Evolutionary conservation across 2,113 vertebrate species (phyloP).

Genomic region (Nanger granti): DNA sequence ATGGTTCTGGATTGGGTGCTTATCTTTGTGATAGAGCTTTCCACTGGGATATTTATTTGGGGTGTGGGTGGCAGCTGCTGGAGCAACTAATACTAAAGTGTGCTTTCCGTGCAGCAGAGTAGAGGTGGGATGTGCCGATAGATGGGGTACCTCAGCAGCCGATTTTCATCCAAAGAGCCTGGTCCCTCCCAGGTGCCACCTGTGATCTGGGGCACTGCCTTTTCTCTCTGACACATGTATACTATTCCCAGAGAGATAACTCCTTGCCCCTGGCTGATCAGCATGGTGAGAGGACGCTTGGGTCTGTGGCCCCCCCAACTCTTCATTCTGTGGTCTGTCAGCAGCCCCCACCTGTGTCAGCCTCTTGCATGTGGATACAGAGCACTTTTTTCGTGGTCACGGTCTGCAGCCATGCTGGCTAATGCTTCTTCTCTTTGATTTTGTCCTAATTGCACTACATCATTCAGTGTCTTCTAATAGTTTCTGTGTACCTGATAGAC

Average conservation of each 20-base stretch:
- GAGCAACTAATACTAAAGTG: not conserved
- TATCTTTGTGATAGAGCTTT: not conserved
- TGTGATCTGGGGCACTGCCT: not conserved
- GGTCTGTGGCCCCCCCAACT: not conserved
- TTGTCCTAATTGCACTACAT: not conserved
- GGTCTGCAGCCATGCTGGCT: not conserved
- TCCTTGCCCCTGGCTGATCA: not conserved
- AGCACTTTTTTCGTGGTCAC: not conserved
- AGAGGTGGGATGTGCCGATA: not conserved
- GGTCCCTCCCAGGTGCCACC: not conserved
- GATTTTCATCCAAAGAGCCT: not conserved
- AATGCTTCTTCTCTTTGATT: not conserved
- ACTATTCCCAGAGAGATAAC: not conserved
- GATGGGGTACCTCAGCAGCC: not conserved
- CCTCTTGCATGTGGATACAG: not conserved
- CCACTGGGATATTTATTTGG: not conserved
- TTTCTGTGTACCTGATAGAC: too few relatives aligned
- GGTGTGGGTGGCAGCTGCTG: not conserved
- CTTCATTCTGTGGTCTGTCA: not conserved
- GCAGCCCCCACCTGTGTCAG: too few relatives aligned
- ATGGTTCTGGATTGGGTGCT: not conserved
- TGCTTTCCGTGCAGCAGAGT: not conserved
- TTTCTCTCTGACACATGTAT: not conserved
- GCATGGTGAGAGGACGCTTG: not conserved
- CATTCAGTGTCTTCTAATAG: not conserved